Conservation (phyloP, 2,888 invertebrate species). For the Sarcophaga variegata region DNA sequence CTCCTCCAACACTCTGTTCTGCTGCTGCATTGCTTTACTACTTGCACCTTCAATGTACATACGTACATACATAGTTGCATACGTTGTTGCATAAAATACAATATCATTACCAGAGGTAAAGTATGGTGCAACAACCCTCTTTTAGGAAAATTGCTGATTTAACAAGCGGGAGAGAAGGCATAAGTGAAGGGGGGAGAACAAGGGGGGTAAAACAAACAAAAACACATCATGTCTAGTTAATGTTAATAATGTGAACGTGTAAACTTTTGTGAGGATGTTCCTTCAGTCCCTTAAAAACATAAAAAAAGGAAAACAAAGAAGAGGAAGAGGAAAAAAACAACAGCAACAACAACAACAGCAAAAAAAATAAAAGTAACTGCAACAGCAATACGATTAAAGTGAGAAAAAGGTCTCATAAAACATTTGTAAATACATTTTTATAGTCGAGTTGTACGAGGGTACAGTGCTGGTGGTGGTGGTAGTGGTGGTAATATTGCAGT, state of each 20-base stretch:
- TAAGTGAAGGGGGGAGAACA: not conserved
- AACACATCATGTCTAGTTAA: constrained; percentile 61
- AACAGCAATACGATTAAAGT: constrained; percentile 15
- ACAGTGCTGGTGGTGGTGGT: not conserved
- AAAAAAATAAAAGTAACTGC: not conserved
- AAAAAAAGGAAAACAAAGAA: not conserved
- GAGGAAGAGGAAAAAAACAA: constrained; percentile 9
- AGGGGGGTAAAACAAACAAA: not conserved
- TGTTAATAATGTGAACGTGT: constrained; percentile 65
- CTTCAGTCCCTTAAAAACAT: not conserved
- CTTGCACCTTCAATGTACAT: not conserved
- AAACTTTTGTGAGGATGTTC: constrained; percentile 59
- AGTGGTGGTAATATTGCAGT: not conserved
- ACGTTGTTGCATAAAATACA: not conserved
- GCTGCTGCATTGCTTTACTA: not conserved
- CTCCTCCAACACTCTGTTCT: not conserved
- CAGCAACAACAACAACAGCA: constrained; percentile 2
- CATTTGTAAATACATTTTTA: constrained; percentile 38
- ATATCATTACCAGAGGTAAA: not conserved
- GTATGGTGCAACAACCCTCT: constrained; percentile 1
- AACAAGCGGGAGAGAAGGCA: not conserved
- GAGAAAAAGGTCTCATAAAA: constrained; percentile 61
- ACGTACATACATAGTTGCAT: no score
- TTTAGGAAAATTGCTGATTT: not conserved
- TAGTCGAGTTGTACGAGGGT: not conserved